phyloP scores from a whole-genome alignment of 1,140 invertebrate species.

The Bemisia tabaci region DNA sequence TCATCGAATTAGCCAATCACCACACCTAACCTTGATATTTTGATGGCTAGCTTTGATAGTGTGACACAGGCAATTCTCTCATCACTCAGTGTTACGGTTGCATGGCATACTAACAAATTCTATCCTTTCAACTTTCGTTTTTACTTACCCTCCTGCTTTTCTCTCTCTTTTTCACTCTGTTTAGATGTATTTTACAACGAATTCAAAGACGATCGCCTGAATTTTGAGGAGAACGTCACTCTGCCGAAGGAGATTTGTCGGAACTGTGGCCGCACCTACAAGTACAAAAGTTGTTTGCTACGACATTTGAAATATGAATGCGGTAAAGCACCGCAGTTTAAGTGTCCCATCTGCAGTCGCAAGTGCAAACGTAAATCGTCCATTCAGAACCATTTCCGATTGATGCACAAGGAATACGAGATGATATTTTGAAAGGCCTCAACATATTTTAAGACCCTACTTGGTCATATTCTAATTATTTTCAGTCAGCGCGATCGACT shows the following conservation, averaged over 20 bases:
- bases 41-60: no score
- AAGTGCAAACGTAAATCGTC: slow-evolving; percentile 16
- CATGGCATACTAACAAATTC: no score
- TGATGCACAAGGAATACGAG: neutral
- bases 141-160: no score
- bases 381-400: neutral
- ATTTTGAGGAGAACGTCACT: neutral
- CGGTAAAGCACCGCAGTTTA: slow-evolving; percentile 27
- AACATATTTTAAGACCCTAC: no score
- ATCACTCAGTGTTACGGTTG: no score
- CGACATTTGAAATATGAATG: slow-evolving; percentile 35
- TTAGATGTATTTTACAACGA: neutral
- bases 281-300: slow-evolving; percentile 18
- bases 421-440: neutral
- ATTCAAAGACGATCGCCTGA: neutral
- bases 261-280: slow-evolving; percentile 17
- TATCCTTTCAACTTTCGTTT: no score
- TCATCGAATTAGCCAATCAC: no score
- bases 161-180: neutral
- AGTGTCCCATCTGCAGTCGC: slow-evolving; percentile 30
- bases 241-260: neutral
- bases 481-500: no score
- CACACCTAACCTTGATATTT: no score
- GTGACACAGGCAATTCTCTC: no score
- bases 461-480: no score